phyloP scores from a whole-genome alignment of 2,888 invertebrate species.

The Pachycephus smyrnensis region DNA sequence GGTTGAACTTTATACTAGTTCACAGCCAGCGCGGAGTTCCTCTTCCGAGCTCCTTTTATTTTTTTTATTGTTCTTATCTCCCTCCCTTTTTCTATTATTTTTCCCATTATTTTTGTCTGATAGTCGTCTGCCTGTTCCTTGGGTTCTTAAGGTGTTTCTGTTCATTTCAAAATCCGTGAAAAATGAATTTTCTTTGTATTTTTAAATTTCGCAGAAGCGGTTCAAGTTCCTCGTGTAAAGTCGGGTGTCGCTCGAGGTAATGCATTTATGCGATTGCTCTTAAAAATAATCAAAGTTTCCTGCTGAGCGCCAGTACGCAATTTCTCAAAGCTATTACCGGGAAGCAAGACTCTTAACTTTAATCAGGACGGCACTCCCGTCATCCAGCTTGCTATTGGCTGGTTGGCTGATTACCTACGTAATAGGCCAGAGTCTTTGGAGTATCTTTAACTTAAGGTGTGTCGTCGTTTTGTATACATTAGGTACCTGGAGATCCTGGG shows the following conservation, averaged over 20 bases:
- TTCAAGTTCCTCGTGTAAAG: neutral
- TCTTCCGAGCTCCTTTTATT: neutral
- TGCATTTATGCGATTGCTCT: constrained; percentile 22
- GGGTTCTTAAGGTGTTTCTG: neutral
- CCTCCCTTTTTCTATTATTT: neutral
- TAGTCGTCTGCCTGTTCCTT: neutral
- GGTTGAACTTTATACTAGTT: neutral
- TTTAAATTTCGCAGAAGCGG: neutral
- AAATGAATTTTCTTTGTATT: neutral
- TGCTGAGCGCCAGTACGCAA: constrained; percentile 20
- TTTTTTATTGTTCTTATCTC: neutral
- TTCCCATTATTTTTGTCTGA: neutral
- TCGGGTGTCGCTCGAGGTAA: constrained; percentile 11
- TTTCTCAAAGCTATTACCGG: constrained; percentile 21
- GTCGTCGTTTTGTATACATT: neutral
- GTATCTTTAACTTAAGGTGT: neutral
- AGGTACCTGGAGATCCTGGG: constrained; percentile 20
- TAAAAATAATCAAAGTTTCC: constrained; percentile 26
- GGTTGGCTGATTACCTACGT: neutral
- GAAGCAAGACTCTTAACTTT: neutral
- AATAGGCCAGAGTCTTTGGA: neutral
- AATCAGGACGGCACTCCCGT: neutral
- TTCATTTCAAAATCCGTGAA: neutral
- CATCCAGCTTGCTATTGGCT: neutral
- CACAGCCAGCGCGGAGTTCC: neutral